These are phyloP conservation scores for Dasypogon diadema DNA, from an alignment of 2,888 invertebrate genomes.

Conservation along the genomic window DNA sequence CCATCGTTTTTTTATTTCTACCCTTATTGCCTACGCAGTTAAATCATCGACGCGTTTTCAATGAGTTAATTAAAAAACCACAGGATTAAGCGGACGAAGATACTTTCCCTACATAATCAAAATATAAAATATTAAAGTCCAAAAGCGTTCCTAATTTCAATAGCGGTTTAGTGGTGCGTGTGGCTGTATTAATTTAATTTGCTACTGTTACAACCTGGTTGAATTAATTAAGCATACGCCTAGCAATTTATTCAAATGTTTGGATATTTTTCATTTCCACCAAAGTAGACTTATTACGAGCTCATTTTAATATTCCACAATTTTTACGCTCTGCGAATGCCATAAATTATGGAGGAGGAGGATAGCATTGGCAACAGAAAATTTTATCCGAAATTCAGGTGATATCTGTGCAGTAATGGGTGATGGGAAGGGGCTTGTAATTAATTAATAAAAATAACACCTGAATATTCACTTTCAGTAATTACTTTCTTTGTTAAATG, in stretches of 20 bases:
- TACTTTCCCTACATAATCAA: too few species aligned
- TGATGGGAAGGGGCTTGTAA: neutral
- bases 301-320: slow-evolving; percentile 20
- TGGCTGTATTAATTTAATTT: slow-evolving; percentile 19
- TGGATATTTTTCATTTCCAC: slow-evolving; percentile 13
- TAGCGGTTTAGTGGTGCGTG: slow-evolving; percentile 9
- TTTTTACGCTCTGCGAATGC: slow-evolving; percentile 1
- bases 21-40: too few species aligned
- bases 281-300: neutral
- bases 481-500: slow-evolving; percentile 18
- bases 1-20: too few species aligned
- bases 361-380: neutral
- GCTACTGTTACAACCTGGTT: slow-evolving; percentile 4
- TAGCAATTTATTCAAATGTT: slow-evolving; percentile 21
- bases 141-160: slow-evolving; percentile 26
- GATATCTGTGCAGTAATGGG: neutral
- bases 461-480: slow-evolving; percentile 9
- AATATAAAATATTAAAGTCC: too few species aligned
- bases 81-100: too few species aligned
- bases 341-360: neutral
- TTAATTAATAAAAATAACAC: slow-evolving; percentile 14
- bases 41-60: too few species aligned
- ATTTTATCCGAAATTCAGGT: neutral
- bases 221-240: slow-evolving; percentile 25
- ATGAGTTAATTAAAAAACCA: too few species aligned